Conservation (phyloP, 2,888 invertebrate genomes). For the Dusona sp. region DNA sequence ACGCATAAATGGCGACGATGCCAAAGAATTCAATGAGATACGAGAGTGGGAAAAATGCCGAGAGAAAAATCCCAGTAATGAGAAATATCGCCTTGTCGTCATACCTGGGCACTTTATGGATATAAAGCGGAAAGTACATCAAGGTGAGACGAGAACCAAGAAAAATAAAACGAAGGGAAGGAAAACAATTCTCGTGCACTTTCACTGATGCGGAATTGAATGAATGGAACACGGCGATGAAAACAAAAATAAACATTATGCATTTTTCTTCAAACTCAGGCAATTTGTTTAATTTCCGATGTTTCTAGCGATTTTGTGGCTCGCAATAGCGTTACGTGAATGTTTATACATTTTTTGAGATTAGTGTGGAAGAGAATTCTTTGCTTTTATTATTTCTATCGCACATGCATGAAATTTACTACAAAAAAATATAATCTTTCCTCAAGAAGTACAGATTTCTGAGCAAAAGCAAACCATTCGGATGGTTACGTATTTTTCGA, state of each 20-base stretch:
- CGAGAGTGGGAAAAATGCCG: too few relatives aligned
- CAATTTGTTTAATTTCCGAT: not conserved
- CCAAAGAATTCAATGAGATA: too few relatives aligned
- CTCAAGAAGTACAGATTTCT: not conserved
- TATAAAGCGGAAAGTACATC: not conserved
- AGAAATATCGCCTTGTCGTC: not conserved
- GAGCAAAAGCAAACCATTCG: not conserved
- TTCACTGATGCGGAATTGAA: slow-evolving; percentile 77
- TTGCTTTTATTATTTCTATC: not conserved
- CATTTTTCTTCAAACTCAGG: not conserved
- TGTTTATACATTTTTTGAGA: not conserved
- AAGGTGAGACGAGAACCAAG: slow-evolving; percentile 19
- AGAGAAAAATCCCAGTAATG: not conserved
- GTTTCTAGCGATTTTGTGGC: slow-evolving; percentile 4
- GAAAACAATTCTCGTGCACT: slow-evolving; percentile 73
- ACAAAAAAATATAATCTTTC: too few relatives aligned
- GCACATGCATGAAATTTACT: not conserved
- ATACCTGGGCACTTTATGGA: slow-evolving; percentile 62
- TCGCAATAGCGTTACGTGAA: not conserved
- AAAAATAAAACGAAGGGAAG: slow-evolving; percentile 31
- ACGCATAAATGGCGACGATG: not conserved
- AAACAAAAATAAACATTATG: not conserved
- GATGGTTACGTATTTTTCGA: slow-evolving; percentile 14
- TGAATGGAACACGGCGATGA: slow-evolving; percentile 61
- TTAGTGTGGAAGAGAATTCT: not conserved